Evolutionary conservation across 2,113 vertebrate species (phyloP).

Genomic region (Notothenia coriiceps): DNA sequence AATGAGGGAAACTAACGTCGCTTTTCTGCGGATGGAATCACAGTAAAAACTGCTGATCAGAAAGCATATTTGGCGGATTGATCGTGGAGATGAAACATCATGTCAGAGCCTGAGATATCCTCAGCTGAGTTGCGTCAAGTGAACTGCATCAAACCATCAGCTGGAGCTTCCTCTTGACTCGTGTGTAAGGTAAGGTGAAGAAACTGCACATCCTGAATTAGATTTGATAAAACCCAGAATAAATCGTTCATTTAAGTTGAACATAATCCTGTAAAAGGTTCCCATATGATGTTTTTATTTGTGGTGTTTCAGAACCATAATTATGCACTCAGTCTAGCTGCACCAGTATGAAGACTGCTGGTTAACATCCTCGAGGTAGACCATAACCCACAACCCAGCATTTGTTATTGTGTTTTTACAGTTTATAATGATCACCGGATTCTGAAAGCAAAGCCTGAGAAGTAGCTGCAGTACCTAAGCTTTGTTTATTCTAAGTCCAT

Average conservation of each 20-base stretch:
- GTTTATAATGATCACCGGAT: not conserved
- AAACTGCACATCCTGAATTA: not conserved
- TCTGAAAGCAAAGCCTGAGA: slow-evolving; percentile 8
- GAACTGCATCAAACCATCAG: slow-evolving; percentile 49
- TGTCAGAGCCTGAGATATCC: slow-evolving; percentile 34
- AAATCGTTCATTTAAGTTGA: not conserved
- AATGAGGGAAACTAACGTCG: slow-evolving; percentile 38
- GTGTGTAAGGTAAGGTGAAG: slow-evolving; percentile 54
- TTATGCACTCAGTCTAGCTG: slow-evolving; percentile 14
- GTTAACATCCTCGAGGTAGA: not conserved
- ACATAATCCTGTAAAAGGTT: slow-evolving; percentile 1
- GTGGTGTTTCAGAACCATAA: slow-evolving; percentile 28
- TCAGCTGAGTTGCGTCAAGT: slow-evolving; percentile 54
- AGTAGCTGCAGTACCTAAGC: not conserved
- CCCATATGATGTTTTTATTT: not conserved
- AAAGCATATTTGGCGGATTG: slow-evolving; percentile 34
- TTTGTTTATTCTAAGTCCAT: slow-evolving; percentile 12
- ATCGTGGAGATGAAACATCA: slow-evolving; percentile 41
- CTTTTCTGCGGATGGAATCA: slow-evolving; percentile 1
- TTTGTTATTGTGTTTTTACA: not conserved
- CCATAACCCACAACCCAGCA: not conserved
- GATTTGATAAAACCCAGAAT: not conserved
- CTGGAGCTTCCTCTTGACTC: slow-evolving; percentile 21
- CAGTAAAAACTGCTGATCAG: not conserved
- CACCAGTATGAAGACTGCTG: not conserved